Conservation (phyloP, 2,113 vertebrate species). For the Scopus umbretta region DNA sequence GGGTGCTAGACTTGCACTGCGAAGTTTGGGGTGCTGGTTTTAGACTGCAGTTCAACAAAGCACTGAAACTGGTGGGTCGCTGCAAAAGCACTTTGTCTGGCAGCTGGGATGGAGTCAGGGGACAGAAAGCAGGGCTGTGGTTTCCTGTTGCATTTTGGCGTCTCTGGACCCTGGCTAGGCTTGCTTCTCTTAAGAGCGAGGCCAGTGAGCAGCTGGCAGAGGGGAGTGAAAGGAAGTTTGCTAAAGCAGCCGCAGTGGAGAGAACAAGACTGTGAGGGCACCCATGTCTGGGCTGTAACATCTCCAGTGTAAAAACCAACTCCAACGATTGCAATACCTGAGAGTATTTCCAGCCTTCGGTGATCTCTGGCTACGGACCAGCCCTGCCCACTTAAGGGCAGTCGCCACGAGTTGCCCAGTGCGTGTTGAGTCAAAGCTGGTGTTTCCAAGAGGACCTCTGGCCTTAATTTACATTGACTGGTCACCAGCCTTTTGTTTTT, state of each 20-base stretch:
- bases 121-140: neutral
- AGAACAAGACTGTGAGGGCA: neutral
- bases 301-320: neutral
- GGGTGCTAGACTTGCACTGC: rapidly evolving
- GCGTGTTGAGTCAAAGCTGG: neutral
- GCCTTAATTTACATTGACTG: neutral
- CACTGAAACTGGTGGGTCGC: rapidly evolving
- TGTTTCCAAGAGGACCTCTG: neutral
- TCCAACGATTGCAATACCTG: neutral
- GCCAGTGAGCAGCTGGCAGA: neutral
- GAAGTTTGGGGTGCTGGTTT: neutral
- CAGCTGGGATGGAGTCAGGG: neutral
- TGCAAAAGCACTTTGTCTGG: neutral
- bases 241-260: neutral
- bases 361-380: rapidly evolving
- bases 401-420: rapidly evolving
- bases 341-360: neutral
- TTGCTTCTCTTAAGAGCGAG: neutral
- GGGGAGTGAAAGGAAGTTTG: neutral
- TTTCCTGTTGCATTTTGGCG: neutral
- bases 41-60: neutral
- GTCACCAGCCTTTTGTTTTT: neutral
- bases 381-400: neutral
- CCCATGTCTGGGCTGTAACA: neutral
- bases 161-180: neutral